A percentile compares a stretch with the other conserved stretches of the same genome.
phyloP scores from a whole-genome alignment of 2,888 invertebrate species.

The Lasioglossum oenotherae region DNA sequence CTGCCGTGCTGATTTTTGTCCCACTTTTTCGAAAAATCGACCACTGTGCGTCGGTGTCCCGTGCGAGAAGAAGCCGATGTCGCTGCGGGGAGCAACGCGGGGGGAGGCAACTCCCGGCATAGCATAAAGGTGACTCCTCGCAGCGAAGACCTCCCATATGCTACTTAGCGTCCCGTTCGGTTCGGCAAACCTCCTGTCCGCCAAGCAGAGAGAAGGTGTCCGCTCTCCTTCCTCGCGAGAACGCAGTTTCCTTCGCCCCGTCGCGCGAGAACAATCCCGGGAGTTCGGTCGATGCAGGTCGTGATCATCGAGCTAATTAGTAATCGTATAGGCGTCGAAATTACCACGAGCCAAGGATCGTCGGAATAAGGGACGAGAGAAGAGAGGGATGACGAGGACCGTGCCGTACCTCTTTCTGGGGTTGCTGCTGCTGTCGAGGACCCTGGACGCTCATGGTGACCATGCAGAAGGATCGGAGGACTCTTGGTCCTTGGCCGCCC shows the following conservation, averaged over 20 bases:
- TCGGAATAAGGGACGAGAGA: neutral
- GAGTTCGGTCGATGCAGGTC: constrained; percentile 3
- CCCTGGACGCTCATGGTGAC: constrained; percentile 12
- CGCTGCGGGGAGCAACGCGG: constrained; percentile 74
- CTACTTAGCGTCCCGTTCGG: constrained; percentile 77
- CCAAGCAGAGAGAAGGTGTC: constrained; percentile 47
- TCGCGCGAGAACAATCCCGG: constrained; percentile 9
- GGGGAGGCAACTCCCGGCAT: constrained; percentile 76
- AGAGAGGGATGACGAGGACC: constrained; percentile 42
- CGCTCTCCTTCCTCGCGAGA: constrained; percentile 32
- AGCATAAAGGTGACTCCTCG: constrained; percentile 82
- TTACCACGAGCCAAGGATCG: neutral
- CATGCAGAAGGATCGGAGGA: neutral
- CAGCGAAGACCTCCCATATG: constrained; percentile 78
- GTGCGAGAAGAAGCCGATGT: constrained; percentile 66
- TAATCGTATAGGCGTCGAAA: neutral
- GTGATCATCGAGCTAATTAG: neutral
- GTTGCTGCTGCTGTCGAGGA: constrained; percentile 29
- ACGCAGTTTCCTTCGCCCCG: constrained; percentile 1
- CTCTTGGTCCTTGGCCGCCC: constrained; percentile 53
- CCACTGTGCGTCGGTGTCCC: constrained; percentile 40
- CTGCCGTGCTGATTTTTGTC: neutral
- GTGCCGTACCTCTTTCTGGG: constrained; percentile 32
- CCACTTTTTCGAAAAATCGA: constrained; percentile 8
- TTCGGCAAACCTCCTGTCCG: constrained; percentile 65